Conservation (phyloP, 2,797 vertebrate genomes). For the Avahi laniger region DNA sequence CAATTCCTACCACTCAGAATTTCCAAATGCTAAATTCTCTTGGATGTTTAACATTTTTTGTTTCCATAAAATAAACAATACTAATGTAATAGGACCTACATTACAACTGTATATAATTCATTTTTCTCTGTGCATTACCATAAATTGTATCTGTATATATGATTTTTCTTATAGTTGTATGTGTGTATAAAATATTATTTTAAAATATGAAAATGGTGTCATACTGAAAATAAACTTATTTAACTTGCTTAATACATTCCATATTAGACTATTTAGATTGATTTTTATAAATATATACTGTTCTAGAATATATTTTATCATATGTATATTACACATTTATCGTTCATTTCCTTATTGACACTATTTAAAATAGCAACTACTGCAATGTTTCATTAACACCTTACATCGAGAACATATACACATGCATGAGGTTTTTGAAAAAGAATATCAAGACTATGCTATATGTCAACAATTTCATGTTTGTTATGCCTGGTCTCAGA, state of each 20-base stretch:
- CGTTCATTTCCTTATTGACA: background rate
- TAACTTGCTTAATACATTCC: background rate
- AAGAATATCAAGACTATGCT: background rate
- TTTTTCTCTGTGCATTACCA: background rate
- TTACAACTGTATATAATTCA: background rate
- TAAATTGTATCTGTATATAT: background rate
- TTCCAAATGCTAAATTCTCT: background rate
- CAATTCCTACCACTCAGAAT: background rate
- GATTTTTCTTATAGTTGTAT: background rate
- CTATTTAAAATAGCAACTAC: background rate
- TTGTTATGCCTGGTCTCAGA: background rate
- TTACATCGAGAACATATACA: background rate
- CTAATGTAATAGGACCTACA: too few relatives aligned
- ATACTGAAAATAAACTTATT: background rate
- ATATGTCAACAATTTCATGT: background rate
- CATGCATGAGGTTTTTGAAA: background rate
- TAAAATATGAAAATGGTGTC: background rate
- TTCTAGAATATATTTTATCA: background rate
- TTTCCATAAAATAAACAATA: background rate
- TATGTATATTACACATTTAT: background rate
- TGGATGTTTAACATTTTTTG: background rate
- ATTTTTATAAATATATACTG: background rate
- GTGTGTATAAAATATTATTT: background rate
- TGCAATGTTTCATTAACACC: background rate
- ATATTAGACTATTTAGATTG: background rate